Conservation (phyloP, 2,113 vertebrate species). For the Orcinus orca region DNA sequence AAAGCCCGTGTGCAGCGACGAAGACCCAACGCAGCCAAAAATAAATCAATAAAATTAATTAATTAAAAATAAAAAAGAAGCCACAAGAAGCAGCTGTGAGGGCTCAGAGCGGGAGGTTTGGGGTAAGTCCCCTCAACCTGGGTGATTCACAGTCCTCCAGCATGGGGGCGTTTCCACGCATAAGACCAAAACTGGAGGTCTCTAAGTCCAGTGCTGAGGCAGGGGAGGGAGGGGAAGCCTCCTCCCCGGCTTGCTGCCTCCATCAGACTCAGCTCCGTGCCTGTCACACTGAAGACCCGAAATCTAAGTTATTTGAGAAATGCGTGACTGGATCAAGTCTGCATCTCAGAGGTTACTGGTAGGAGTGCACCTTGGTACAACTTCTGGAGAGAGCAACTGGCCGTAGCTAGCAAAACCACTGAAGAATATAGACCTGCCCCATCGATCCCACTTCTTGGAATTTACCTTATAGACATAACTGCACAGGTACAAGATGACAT, state of each 20-base stretch:
- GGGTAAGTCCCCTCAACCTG: not conserved
- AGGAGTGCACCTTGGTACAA: accelerated
- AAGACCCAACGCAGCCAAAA: too few species aligned
- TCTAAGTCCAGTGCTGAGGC: not conserved
- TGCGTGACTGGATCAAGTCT: not conserved
- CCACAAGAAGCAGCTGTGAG: not conserved
- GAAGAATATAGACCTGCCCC: not conserved
- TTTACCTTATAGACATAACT: not conserved
- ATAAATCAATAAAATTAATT: too few species aligned
- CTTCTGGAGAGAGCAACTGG: not conserved
- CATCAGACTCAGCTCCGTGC: not conserved
- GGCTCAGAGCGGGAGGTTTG: not conserved
- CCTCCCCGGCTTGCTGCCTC: not conserved
- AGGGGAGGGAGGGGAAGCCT: not conserved
- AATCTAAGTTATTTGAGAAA: not conserved
- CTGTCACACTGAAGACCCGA: not conserved
- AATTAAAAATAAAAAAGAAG: too few species aligned
- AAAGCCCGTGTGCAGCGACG: too few species aligned
- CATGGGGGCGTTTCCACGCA: too few species aligned
- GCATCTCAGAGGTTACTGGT: not conserved
- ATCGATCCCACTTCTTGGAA: not conserved
- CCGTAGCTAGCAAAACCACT: not conserved
- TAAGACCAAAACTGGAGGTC: not conserved
- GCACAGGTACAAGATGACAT: not conserved
- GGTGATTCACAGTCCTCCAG: not conserved